Percentiles rank a stretch among this genome's conserved stretches.
Evolutionary conservation across 23 tunicate species (phyloP).

Genomic region (Styela plicata): DNA sequence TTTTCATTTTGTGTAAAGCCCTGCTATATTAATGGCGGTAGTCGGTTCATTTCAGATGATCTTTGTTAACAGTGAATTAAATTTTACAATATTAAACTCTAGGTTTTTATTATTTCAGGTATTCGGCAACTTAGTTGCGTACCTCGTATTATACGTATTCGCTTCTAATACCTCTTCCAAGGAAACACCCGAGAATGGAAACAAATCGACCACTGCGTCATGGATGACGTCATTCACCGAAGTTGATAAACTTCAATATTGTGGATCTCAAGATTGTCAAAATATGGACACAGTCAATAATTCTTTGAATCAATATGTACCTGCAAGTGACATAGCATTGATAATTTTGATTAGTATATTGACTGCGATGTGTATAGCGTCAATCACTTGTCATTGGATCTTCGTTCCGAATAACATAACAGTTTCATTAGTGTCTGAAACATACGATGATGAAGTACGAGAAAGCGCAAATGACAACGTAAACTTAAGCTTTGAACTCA

Average conservation of each 20-base stretch:
- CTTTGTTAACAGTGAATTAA: no score
- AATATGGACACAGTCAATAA: background rate
- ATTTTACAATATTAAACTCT: background rate
- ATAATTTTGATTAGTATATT: background rate
- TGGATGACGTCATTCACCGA: background rate
- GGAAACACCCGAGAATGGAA: background rate
- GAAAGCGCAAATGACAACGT: background rate
- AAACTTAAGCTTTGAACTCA: background rate
- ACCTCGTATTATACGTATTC: conserved; percentile 2
- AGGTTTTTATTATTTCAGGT: background rate
- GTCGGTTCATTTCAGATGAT: no score
- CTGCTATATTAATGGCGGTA: no score
- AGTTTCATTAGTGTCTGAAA: background rate
- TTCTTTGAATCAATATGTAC: conserved; percentile 4
- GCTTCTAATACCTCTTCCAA: background rate
- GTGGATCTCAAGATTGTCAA: conserved; percentile 12
- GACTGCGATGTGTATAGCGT: background rate
- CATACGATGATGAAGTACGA: background rate
- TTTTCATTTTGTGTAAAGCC: no score
- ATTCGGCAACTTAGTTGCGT: conserved; percentile 15
- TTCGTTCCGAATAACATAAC: background rate
- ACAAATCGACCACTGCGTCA: background rate
- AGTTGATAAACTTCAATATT: background rate
- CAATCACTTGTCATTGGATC: background rate
- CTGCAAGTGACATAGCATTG: background rate